phyloP scores from a whole-genome alignment of 2,888 invertebrate species.

The Drosophila anomalata region DNA sequence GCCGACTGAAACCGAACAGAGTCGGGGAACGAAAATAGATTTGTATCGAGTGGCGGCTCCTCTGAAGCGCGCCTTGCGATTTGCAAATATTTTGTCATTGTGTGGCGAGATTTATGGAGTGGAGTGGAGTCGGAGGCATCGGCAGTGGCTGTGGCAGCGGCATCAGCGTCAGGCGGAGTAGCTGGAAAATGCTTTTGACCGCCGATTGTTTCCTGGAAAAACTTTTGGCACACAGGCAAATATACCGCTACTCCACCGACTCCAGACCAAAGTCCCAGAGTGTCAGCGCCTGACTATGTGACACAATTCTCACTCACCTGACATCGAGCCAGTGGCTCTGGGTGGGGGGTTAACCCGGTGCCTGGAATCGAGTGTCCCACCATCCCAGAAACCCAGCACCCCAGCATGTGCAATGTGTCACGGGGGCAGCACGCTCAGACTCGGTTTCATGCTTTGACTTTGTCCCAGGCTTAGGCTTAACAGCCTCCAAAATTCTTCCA shows the following conservation, averaged over 20 bases:
- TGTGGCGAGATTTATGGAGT: constrained; percentile 82
- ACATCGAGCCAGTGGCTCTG: constrained; percentile 53
- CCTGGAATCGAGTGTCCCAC: not conserved
- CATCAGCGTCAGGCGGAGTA: constrained; percentile 43
- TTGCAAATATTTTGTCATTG: constrained; percentile 83
- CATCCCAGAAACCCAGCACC: constrained; percentile 15
- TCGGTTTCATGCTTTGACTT: constrained; percentile 32
- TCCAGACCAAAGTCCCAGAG: constrained; percentile 53
- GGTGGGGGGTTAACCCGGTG: constrained; percentile 13
- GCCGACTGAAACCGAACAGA: constrained; percentile 39
- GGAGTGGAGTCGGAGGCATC: constrained; percentile 72
- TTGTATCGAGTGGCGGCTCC: constrained; percentile 81
- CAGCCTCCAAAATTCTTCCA: constrained; percentile 12
- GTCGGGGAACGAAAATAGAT: constrained; percentile 75
- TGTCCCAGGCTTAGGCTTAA: constrained; percentile 29
- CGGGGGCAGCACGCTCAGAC: constrained; percentile 73
- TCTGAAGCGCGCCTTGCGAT: constrained; percentile 81
- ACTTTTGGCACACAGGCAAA: constrained; percentile 52
- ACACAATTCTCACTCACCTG: constrained; percentile 82
- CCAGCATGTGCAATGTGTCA: constrained; percentile 76
- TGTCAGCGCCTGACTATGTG: constrained; percentile 77
- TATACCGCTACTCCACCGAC: constrained; percentile 45
- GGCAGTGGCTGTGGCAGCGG: constrained; percentile 25
- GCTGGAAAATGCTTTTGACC: constrained; percentile 58
- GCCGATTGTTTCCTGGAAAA: constrained; percentile 77